These are phyloP conservation scores for Moxostoma hubbsi DNA, from an alignment of 2,797 vertebrate species.

Conservation along the genomic window DNA sequence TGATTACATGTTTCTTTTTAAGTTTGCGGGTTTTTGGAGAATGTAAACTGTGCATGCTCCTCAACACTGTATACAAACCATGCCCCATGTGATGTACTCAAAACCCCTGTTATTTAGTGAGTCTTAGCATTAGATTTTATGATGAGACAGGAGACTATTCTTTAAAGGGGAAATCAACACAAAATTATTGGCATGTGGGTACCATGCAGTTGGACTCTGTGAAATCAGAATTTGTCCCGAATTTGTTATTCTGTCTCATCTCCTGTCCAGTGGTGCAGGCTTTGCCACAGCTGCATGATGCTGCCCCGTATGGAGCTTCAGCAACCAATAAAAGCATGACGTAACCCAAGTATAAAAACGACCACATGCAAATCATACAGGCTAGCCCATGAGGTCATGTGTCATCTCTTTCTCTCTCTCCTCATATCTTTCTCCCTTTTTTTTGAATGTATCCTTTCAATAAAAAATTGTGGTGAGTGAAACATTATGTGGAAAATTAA, in stretches of 20 bases:
- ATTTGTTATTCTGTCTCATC: conserved; percentile 17
- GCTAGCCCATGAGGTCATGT: conserved; percentile 66
- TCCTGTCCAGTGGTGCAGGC: conserved; percentile 9
- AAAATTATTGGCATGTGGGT: background rate
- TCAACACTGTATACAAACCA: too few relatives aligned
- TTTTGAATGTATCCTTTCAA: conserved; percentile 29
- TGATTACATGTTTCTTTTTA: too few relatives aligned
- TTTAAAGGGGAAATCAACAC: background rate
- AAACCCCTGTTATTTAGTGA: too few relatives aligned
- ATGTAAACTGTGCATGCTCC: too few relatives aligned
- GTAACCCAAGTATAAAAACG: conserved; percentile 54
- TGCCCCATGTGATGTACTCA: too few relatives aligned
- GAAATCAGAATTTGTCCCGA: too few relatives aligned
- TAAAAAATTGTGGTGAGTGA: conserved; percentile 15
- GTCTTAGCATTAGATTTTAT: background rate
- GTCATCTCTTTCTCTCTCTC: conserved; percentile 43
- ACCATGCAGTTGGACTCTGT: conserved; percentile 25
- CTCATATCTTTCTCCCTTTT: background rate
- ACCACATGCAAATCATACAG: conserved; percentile 60
- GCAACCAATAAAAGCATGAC: conserved; percentile 36
- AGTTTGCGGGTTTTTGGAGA: too few relatives aligned
- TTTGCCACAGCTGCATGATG: conserved; percentile 28
- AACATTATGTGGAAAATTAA: conserved; percentile 35
- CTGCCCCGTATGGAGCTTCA: conserved; percentile 18
- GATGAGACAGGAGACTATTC: background rate